Evolutionary conservation across 2,888 invertebrate genomes (phyloP).

Genomic region (Cetonia aurata): DNA sequence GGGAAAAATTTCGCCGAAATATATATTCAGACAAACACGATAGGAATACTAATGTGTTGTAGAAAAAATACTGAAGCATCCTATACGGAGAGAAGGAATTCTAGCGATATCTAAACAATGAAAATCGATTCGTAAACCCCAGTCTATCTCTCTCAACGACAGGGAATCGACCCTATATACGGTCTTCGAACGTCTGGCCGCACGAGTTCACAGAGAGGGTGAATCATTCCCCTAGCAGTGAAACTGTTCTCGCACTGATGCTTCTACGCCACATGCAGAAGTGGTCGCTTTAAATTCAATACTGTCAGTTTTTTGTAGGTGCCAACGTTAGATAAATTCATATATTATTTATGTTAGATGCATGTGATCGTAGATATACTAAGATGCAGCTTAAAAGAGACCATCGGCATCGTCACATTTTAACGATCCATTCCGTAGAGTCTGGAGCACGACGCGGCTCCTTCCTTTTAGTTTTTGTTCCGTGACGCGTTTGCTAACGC

Average conservation of each 20-base stretch:
- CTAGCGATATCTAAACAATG: neutral
- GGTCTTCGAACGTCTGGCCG: constrained; percentile 2
- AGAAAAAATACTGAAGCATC: no score
- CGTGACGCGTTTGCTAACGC: neutral
- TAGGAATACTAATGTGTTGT: no score
- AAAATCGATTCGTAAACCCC: constrained; percentile 12
- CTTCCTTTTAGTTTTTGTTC: constrained; percentile 5
- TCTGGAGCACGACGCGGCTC: constrained; percentile 4
- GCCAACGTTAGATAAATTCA: no score
- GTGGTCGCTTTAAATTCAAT: no score
- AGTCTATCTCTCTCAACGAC: neutral
- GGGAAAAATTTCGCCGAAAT: no score
- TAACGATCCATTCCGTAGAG: constrained; percentile 14
- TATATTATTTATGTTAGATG: no score
- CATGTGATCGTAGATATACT: no score
- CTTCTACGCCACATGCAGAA: neutral
- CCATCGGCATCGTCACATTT: constrained; percentile 19
- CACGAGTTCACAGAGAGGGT: neutral
- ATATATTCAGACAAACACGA: no score
- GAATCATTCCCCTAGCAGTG: neutral
- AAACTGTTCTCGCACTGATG: neutral
- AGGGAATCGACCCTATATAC: constrained; percentile 11
- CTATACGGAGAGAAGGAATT: no score
- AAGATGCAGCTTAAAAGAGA: neutral
- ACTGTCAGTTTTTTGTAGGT: no score